These are phyloP conservation scores for Peromyscus eremicus DNA, from an alignment of 2,797 vertebrate species.

Conservation along the genomic window DNA sequence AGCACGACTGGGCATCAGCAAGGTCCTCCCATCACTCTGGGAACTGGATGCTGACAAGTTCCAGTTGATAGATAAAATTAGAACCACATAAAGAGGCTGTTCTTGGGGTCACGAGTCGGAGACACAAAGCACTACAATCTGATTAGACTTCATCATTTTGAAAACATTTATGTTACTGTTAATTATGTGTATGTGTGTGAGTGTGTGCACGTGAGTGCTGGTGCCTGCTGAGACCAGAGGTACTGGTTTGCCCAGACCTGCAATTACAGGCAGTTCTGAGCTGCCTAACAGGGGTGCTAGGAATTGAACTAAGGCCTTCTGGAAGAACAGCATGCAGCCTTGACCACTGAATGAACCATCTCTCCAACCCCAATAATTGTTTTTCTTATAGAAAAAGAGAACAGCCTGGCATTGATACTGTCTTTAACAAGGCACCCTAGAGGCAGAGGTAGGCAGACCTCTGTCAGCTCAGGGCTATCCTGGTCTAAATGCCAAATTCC, in stretches of 20 bases:
- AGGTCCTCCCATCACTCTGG: constrained; percentile 57
- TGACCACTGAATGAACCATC: neutral
- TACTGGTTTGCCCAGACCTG: neutral
- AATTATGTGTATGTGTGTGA: neutral
- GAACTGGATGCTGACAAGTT: constrained; percentile 43
- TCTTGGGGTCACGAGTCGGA: neutral
- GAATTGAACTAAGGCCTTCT: neutral
- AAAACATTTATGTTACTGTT: neutral
- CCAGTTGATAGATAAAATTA: constrained; percentile 43
- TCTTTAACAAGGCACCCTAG: neutral
- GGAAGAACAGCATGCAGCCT: neutral
- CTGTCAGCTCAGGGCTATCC: neutral
- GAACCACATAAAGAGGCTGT: constrained; percentile 30
- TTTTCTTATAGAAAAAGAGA: constrained; percentile 20
- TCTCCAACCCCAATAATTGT: neutral
- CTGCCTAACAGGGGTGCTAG: neutral
- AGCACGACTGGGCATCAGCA: constrained; percentile 1
- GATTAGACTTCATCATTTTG: neutral
- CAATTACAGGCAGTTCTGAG: neutral
- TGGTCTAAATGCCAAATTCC: neutral
- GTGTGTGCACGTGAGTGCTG: neutral
- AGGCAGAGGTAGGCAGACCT: neutral
- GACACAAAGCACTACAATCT: neutral
- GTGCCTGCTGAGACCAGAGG: neutral
- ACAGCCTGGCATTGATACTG: neutral